Evolutionary conservation across 2,113 vertebrate genomes (phyloP).

Genomic region (Xenotilapia leptura): DNA sequence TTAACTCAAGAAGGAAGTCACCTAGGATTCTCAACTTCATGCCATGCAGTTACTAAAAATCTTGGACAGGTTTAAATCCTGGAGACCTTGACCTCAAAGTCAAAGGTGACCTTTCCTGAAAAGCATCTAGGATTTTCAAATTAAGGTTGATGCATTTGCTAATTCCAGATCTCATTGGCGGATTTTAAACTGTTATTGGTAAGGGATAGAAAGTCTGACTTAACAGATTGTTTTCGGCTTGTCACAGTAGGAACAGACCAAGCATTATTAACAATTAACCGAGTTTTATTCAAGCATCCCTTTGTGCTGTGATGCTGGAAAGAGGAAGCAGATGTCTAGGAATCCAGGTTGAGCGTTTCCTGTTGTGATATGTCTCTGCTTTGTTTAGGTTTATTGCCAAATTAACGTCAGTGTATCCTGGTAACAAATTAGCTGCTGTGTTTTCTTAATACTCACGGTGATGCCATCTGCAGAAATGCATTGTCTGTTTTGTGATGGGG

Average conservation of each 20-base stretch:
- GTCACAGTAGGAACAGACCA: not conserved
- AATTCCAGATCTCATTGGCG: not conserved
- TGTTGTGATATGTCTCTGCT: not conserved
- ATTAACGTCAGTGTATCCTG: not conserved
- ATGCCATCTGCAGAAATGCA: not conserved
- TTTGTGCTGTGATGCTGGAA: not conserved
- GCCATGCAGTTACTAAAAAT: not conserved
- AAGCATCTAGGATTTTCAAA: not conserved
- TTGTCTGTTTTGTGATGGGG: not conserved
- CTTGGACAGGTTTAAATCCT: not conserved
- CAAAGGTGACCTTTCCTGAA: not conserved
- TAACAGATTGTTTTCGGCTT: not conserved
- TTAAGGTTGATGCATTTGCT: not conserved
- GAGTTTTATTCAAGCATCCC: not conserved
- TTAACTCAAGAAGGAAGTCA: not conserved
- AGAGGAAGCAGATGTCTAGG: not conserved
- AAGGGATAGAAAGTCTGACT: not conserved
- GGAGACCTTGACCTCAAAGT: not conserved
- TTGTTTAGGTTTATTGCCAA: not conserved
- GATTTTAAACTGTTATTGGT: not conserved
- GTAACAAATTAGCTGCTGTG: not conserved
- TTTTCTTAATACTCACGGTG: not conserved
- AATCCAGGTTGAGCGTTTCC: not conserved
- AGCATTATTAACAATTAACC: not conserved
- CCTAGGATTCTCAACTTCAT: not conserved